Base-by-base conservation (phyloP, 1,140 invertebrate genomes). In the Heliconius nattereri region DNA sequence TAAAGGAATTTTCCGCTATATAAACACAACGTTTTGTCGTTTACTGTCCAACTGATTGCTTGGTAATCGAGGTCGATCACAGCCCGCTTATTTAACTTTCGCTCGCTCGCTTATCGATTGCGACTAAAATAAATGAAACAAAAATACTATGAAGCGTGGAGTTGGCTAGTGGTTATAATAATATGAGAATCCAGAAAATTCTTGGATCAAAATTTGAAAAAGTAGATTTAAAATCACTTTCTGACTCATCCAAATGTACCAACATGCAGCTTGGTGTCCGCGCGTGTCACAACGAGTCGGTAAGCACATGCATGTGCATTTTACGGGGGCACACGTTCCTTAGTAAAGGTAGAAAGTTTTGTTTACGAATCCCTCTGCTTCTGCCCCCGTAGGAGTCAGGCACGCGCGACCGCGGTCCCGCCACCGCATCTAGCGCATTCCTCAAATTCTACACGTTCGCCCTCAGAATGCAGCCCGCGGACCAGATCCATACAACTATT, bases 1-100 rank as follows among this genome's bases (percentile, higher is more conserved):
- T 93, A 93, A 94, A 93, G 90, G 89, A 94, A 91, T 91, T 92
- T 92, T 90, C 89, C 92, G 91, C 92, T 93, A 90, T 93, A 91
- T 93, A 94, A 93, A 88, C 93, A 92, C 91, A 89, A 92, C 80
- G 85, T 91, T 90, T 92, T 93, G 91, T 92, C 90, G 92, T 91
- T 92, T 91, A 94, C 90, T 93, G 78, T 89, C 89, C 89, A 87
- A 92, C 87, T 87, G 85, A 90, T 91, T 86, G 85, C 85, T 88
- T 84, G 87, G 85, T 83, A 84, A 86, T 85, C 75, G 86, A 90
- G 89, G 88, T 88, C 88, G 87, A 89, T 88, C 85, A 87, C 76
- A 81, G 84, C 90, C 88, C 86, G 80, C 85, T 91, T 87, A 90
- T 89, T 89, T 91, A 89, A 87, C 85, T 85, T 89, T 90, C 88